These are phyloP conservation scores for Xestia ashworthii DNA, from an alignment of 2,888 invertebrate genomes.

Conservation along the genomic window DNA sequence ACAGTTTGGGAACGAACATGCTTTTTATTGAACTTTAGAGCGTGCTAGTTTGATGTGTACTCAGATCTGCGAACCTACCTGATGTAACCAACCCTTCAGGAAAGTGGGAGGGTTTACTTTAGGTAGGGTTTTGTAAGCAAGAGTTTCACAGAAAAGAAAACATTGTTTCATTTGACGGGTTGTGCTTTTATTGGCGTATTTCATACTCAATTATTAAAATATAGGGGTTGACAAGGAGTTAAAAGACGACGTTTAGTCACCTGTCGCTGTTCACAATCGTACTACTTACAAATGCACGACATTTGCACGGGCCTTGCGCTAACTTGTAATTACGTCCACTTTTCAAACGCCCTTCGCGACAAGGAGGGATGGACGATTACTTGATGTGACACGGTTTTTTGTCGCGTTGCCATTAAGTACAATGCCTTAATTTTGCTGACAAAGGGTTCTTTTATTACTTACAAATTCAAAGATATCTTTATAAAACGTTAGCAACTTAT, in stretches of 20 bases:
- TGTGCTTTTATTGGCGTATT: background rate
- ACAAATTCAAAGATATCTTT: background rate
- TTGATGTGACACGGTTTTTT: slow-evolving; percentile 3
- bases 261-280: slow-evolving; percentile 27
- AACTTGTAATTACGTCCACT: slow-evolving; percentile 42
- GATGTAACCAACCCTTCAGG: background rate
- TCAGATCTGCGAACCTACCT: background rate
- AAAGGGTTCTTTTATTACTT: background rate
- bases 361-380: slow-evolving; percentile 22
- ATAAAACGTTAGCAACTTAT: background rate
- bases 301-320: slow-evolving; percentile 28
- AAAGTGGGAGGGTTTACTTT: background rate
- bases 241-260: slow-evolving; percentile 38
- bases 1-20: background rate
- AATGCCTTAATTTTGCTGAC: slow-evolving; percentile 10
- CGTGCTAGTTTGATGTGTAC: background rate
- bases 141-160: background rate
- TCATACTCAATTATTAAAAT: slow-evolving; percentile 4
- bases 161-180: background rate
- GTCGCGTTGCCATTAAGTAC: background rate
- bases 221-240: slow-evolving; percentile 7
- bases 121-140: background rate
- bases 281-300: slow-evolving; percentile 39
- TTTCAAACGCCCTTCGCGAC: slow-evolving; percentile 26
- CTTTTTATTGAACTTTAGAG: slow-evolving; percentile 1